These are phyloP conservation scores for Drosophila robusta DNA, from an alignment of 2,888 invertebrate genomes.

Conservation along the genomic window DNA sequence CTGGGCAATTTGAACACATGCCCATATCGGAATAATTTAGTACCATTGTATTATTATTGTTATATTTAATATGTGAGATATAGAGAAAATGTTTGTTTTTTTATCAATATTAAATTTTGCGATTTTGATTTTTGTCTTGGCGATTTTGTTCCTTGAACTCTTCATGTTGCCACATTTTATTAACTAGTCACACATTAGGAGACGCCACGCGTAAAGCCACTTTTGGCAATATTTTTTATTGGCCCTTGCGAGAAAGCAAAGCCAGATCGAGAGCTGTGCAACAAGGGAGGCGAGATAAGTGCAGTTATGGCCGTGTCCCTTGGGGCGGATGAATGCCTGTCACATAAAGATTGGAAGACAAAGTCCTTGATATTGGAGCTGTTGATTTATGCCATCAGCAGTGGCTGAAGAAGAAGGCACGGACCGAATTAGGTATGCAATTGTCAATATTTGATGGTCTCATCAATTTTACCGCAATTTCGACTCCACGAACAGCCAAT, in stretches of 20 bases:
- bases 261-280: slow-evolving; percentile 6
- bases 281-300: slow-evolving; percentile 6
- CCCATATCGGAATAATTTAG: too few species aligned
- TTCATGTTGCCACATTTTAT: too few species aligned
- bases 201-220: too few species aligned
- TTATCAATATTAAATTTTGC: too few species aligned
- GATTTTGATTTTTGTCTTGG: too few species aligned
- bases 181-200: too few species aligned
- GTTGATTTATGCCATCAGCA: slow-evolving; percentile 49
- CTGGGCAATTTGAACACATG: too few species aligned
- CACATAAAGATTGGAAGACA: slow-evolving; percentile 28
- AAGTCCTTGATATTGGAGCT: slow-evolving; percentile 36
- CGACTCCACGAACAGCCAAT: slow-evolving; percentile 52
- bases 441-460: slow-evolving; percentile 80
- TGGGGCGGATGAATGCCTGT: slow-evolving; percentile 21
- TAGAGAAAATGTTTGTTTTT: too few species aligned
- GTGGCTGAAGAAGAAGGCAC: slow-evolving; percentile 6
- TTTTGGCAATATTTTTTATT: too few species aligned
- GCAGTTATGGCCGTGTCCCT: slow-evolving; percentile 9
- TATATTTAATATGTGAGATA: too few species aligned
- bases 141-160: too few species aligned
- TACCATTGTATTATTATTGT: too few species aligned
- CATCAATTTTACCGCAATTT: slow-evolving; percentile 70
- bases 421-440: slow-evolving; percentile 67
- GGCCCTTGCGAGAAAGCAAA: background rate